Evolutionary conservation across 2,888 invertebrate genomes (phyloP), one percentile per base, ranked within the genome.

Genomic region (Byasa hedistus): DNA sequence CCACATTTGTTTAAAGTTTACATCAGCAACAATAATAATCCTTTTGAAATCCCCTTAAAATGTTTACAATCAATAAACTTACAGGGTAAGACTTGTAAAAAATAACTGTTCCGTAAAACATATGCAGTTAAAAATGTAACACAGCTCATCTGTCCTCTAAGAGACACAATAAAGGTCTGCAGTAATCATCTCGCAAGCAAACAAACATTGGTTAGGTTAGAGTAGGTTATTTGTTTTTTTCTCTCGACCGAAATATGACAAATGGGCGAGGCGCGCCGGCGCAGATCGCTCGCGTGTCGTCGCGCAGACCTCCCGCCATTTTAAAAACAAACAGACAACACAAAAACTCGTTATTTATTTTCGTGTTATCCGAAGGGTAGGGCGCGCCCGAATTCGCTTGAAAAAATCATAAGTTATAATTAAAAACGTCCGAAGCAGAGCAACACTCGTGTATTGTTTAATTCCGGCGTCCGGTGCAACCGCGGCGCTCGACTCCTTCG

Each of bases 261-360:
- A 91, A 91, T 91, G 91, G 89, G 86, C 83, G 82, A 79, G 84
- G 76, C 82, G 80, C 81, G 83, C 76, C 77, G 79, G 76, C 79
- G 79, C 80, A 77, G 81, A 78, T 79, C 83, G 87, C 87, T 90
- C 89, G 91, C 90, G 91, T 91, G 91, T 91, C 90, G 90, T 88
- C 90, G 86, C 86, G 82, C 85, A 81, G 91, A 91, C 91, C 91
- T 91, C 91, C 91, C 91, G 91, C 91, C 91, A 91, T 91, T 91
- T 91, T 89, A 86, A 90, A 91, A 91, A 91, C 91, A 91, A 91
- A 91, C 89, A 91, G 81, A 86, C 84, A 82, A 79, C 87, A 89
- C 84, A 90, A 89, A 90, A 90, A 89, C 89, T 87, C 81, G 87
- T 91, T 91, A 91, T 91, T 91, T 90, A 91, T 91, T 87, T 82